Evolutionary conservation across 2,113 vertebrate genomes (phyloP), one percentile per base, ranked within the genome.

Genomic region (Shinisaurus crocodilurus): DNA sequence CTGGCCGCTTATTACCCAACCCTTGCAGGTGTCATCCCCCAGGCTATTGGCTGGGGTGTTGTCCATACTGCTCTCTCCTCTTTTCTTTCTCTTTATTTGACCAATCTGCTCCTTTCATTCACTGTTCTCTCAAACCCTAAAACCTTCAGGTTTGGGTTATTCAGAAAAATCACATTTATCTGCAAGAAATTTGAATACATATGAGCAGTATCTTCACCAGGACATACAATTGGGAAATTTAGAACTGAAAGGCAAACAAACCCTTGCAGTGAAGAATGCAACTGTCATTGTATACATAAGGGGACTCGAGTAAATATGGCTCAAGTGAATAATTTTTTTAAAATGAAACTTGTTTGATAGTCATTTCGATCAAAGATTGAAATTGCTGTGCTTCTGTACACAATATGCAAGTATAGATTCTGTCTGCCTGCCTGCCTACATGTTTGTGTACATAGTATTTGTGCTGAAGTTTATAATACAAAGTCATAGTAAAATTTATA

Each of bases 221-320:
- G 70, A 87, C 85, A 72, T 1, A 1, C n/a, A 63, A 37, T 82
- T 75, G 0, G 0, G 8, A 75, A 81, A 27, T 75, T 18, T 0
- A 86, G 69, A 89, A 65, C 72, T 1, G 75, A 16, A 9, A 9
- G 90, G 57, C 63, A 89, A 95, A 60, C 65, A 89, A 95, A 27
- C 1, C 18, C 88, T 85, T 90, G 74, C n/a, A 80, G 65, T 10
- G 60, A 80, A 43, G 23, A 37, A 80, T 81, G 34, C 32, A 54
- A 23, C 13, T 48, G 76, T 45, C 10, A 27, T 79, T n/a, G n/a
- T n/a, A n/a, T 5, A 90, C 82, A 79, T 45, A 77, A 89, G 45
- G 34, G 29, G 77, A 16, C 23, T 72, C 0, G 29, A 34, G n/a
- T n/a, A n/a, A 60, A 40, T 50, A 54, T 86, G n/a, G 70, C 12